Conservation (phyloP, 2,888 invertebrate genomes). For the Brachynemurus nebulosus region DNA sequence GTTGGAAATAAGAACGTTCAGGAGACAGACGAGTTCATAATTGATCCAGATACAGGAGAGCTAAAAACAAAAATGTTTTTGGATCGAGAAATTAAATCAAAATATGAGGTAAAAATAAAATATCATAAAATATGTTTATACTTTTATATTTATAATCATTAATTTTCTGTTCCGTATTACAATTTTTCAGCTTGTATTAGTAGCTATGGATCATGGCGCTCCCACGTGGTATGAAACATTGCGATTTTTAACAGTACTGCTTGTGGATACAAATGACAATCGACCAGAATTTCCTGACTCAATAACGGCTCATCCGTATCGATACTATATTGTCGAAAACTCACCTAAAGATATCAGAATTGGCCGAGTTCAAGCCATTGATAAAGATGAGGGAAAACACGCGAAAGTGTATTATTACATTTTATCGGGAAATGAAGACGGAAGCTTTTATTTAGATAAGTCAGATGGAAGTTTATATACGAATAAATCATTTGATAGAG, state of each 20-base stretch:
- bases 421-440: slow-evolving; percentile 60
- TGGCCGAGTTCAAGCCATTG: slow-evolving; percentile 56
- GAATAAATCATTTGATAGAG: slow-evolving; percentile 70
- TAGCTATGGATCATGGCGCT: slow-evolving; percentile 69
- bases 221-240: slow-evolving; percentile 68
- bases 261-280: slow-evolving; percentile 73
- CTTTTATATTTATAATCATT: no score
- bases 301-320: slow-evolving; percentile 42
- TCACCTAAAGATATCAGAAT: slow-evolving; percentile 44
- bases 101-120: slow-evolving; percentile 39
- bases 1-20: slow-evolving; percentile 60
- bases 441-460: slow-evolving; percentile 64
- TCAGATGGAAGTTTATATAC: slow-evolving; percentile 67
- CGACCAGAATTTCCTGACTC: slow-evolving; percentile 57
- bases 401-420: slow-evolving; percentile 76
- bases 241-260: slow-evolving; percentile 55
- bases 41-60: slow-evolving; percentile 67
- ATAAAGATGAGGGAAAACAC: slow-evolving; percentile 66
- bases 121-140: slow-evolving; percentile 1
- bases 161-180: no score
- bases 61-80: slow-evolving; percentile 63
- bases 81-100: slow-evolving; percentile 58
- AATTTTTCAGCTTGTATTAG: slow-evolving; percentile 51
- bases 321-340: slow-evolving; percentile 61
- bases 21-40: slow-evolving; percentile 69